These are phyloP conservation scores for Heliconius hortense DNA, from an alignment of 2,888 invertebrate species.

Conservation along the genomic window DNA sequence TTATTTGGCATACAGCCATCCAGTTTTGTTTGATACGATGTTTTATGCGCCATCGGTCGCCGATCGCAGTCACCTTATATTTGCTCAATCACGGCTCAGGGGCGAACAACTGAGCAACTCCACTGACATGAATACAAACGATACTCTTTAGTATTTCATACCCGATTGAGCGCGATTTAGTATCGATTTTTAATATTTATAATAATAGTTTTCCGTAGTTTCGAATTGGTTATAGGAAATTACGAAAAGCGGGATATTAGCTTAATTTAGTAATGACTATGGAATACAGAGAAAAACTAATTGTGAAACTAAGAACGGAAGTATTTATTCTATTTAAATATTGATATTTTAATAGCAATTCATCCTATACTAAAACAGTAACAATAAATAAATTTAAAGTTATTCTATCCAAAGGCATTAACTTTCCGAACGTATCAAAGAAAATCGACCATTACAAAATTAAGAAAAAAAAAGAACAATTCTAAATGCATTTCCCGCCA, in stretches of 20 bases:
- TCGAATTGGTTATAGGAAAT: background rate
- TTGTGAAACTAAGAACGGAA: background rate
- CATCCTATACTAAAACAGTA: background rate
- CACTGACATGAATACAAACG: constrained; percentile 62
- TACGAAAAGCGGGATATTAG: background rate
- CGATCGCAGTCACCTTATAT: constrained; percentile 59
- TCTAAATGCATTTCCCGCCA: constrained; percentile 79
- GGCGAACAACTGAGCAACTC: constrained; percentile 44
- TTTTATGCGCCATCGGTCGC: constrained; percentile 71
- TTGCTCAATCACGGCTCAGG: constrained; percentile 61
- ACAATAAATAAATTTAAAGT: constrained; percentile 12
- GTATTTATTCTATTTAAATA: background rate
- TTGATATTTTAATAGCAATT: background rate
- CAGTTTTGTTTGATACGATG: constrained; percentile 60
- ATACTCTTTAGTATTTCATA: constrained; percentile 51
- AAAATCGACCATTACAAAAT: constrained; percentile 74
- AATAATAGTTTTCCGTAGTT: constrained; percentile 5
- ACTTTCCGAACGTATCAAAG: constrained; percentile 69
- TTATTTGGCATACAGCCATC: constrained; percentile 45
- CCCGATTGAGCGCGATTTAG: constrained; percentile 40
- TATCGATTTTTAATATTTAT: constrained; percentile 28
- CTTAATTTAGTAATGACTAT: background rate
- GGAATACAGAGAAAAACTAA: background rate
- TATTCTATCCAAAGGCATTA: constrained; percentile 39
- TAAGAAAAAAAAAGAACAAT: constrained; percentile 56